A percentile compares a stretch with the other conserved stretches of the same genome.
phyloP scores from a whole-genome alignment of 2,113 vertebrate genomes.

The Cavia aperea region DNA sequence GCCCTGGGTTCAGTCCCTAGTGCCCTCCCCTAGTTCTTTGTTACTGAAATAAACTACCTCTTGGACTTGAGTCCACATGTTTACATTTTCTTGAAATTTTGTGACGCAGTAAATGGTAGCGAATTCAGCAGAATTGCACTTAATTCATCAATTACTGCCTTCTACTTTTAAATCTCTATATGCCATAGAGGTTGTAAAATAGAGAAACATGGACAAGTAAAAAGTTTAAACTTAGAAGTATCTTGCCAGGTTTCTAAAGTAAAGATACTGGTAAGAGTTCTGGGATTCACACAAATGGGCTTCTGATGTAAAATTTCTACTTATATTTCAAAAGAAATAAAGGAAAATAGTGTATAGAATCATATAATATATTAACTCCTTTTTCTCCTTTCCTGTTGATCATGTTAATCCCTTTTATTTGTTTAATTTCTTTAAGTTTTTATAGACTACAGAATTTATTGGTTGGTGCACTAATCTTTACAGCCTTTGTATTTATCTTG shows the following conservation, averaged over 20 bases:
- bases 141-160: neutral
- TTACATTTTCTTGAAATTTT: constrained; percentile 27
- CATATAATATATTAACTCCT: neutral
- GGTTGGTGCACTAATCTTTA: neutral
- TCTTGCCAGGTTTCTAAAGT: neutral
- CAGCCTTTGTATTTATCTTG: constrained; percentile 32
- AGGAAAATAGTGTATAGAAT: neutral
- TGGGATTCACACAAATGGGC: neutral
- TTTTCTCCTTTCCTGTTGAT: neutral
- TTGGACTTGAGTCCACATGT: neutral
- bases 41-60: constrained; percentile 16
- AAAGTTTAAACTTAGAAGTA: constrained; percentile 13
- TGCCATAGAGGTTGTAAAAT: neutral
- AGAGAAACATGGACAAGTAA: neutral
- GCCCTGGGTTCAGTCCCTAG: neutral
- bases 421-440: constrained; percentile 4
- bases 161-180: constrained; percentile 11
- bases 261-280: neutral
- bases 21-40: neutral
- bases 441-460: neutral
- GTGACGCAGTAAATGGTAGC: constrained; percentile 19
- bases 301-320: neutral
- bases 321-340: neutral
- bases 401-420: neutral
- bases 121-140: neutral